Evolutionary conservation across 2,113 vertebrate genomes (phyloP).

Genomic region (Paracanthobrama guichenoti): DNA sequence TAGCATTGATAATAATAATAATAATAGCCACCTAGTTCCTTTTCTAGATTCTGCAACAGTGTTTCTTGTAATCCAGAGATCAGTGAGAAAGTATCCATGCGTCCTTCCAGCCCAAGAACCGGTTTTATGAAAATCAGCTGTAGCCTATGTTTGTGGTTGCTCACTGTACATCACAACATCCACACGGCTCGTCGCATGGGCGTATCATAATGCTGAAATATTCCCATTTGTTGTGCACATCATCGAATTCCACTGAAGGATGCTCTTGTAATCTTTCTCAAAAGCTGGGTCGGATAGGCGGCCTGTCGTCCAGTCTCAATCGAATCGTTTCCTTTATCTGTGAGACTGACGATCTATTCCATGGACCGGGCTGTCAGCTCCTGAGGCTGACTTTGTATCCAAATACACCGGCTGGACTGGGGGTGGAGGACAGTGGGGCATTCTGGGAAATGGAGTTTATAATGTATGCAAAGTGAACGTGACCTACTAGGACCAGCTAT

Average conservation of each 20-base stretch:
- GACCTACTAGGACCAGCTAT: not conserved
- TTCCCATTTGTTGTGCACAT: slow-evolving; percentile 48
- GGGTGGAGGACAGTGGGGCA: slow-evolving; percentile 59
- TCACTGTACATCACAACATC: slow-evolving; percentile 65
- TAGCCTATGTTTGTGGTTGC: slow-evolving; percentile 56
- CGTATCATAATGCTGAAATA: slow-evolving; percentile 67
- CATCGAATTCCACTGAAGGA: slow-evolving; percentile 46
- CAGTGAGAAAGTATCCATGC: not conserved
- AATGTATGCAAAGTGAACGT: not conserved
- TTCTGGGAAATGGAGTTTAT: slow-evolving; percentile 72
- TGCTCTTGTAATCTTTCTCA: slow-evolving; percentile 34
- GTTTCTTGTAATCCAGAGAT: slow-evolving; percentile 26
- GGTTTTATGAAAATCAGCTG: slow-evolving; percentile 8
- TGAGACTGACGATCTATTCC: slow-evolving; percentile 61
- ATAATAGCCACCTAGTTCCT: slow-evolving; percentile 42
- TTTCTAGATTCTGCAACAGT: not conserved
- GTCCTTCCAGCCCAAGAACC: slow-evolving; percentile 18
- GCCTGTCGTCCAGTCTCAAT: slow-evolving; percentile 48
- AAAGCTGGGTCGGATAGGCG: slow-evolving; percentile 52
- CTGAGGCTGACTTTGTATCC: slow-evolving; percentile 73
- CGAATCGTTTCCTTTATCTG: slow-evolving; percentile 38
- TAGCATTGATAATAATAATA: slow-evolving; percentile 41
- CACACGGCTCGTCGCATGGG: slow-evolving; percentile 69
- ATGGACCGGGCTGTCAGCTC: slow-evolving; percentile 75
- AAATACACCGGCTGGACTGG: slow-evolving; percentile 70